These are phyloP conservation scores for Hapalemur alaotrensis DNA, from an alignment of 2,797 vertebrate genomes.

Conservation along the genomic window DNA sequence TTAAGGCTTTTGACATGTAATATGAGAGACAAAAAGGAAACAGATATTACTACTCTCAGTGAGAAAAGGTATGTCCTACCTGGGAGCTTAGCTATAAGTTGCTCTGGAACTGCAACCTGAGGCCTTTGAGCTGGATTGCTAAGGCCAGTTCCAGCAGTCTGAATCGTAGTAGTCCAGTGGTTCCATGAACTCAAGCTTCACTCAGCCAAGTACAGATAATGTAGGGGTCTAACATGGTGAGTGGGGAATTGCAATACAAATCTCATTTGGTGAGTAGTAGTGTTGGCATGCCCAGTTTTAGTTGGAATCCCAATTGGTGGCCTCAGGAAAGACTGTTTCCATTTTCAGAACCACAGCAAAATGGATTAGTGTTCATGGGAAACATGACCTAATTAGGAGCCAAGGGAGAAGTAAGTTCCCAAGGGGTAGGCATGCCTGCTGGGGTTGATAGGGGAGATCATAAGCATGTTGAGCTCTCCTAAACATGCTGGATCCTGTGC, in stretches of 20 bases:
- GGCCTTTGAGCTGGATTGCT: background rate
- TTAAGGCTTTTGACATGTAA: background rate
- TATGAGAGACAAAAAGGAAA: background rate
- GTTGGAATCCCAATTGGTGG: background rate
- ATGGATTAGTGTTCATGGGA: background rate
- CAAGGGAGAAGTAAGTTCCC: background rate
- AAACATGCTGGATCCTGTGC: background rate
- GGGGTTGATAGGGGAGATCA: background rate
- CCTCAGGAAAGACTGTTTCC: background rate
- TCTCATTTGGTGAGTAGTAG: background rate
- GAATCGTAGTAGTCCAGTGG: background rate
- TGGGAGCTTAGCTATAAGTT: background rate
- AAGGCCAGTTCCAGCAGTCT: background rate
- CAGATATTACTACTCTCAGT: background rate
- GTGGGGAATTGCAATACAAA: background rate
- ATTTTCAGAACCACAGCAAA: background rate
- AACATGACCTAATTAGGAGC: background rate
- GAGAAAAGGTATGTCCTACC: background rate
- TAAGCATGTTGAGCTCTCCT: background rate
- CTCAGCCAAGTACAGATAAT: background rate
- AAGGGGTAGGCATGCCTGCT: background rate
- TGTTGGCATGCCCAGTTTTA: background rate
- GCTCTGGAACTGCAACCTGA: background rate
- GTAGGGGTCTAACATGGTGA: background rate
- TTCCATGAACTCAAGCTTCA: background rate